Percentiles rank a stretch among this genome's conserved stretches.
phyloP scores from a whole-genome alignment of 2,113 vertebrate genomes.

The Mesitornis unicolor region DNA sequence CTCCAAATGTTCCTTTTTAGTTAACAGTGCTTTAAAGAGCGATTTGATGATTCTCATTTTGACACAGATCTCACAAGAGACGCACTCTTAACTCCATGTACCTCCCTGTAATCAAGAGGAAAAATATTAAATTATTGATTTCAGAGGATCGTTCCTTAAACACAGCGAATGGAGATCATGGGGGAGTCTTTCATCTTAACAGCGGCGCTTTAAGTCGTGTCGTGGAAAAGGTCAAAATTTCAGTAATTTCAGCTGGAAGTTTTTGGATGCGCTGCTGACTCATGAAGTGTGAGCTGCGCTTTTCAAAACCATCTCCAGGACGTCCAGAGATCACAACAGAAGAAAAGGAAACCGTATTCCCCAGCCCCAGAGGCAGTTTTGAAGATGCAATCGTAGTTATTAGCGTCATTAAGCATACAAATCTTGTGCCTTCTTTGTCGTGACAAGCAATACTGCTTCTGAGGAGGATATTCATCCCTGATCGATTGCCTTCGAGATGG shows the following conservation, averaged over 20 bases:
- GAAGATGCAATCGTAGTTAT: slow-evolving; percentile 4
- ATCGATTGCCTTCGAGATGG: neutral
- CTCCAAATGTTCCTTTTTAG: slow-evolving; percentile 1
- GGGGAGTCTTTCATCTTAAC: neutral
- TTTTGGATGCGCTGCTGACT: neutral
- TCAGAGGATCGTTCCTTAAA: slow-evolving; percentile 21
- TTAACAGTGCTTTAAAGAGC: neutral
- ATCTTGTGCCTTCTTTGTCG: slow-evolving; percentile 11
- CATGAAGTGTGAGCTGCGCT: neutral
- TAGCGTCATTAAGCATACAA: neutral
- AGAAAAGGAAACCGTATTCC: neutral
- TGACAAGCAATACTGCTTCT: neutral
- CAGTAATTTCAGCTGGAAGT: neutral
- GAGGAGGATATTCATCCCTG: neutral
- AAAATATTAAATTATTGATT: slow-evolving; percentile 16
- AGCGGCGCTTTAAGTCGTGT: neutral
- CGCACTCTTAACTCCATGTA: neutral
- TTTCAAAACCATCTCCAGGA: neutral
- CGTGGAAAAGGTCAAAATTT: neutral
- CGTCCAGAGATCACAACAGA: neutral
- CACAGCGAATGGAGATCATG: neutral
- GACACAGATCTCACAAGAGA: neutral
- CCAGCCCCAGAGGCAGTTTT: slow-evolving; percentile 27
- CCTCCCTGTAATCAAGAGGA: neutral
- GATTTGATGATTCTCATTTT: slow-evolving; percentile 11